Evolutionary conservation across 2,888 invertebrate genomes (phyloP).

Genomic region (Myathropa florea): DNA sequence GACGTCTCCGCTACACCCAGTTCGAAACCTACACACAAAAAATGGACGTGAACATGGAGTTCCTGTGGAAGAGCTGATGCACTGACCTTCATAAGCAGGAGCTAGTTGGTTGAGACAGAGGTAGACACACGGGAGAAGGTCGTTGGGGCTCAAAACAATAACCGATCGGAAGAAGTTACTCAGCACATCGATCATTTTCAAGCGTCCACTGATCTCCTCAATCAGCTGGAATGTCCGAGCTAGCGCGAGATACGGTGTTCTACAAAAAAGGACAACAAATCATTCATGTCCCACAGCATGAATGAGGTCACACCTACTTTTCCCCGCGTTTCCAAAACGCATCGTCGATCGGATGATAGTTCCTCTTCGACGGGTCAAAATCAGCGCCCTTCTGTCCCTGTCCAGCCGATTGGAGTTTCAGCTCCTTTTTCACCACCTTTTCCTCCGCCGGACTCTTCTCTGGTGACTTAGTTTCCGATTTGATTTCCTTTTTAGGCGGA

Average conservation of each 20-base stretch:
- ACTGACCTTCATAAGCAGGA: slow-evolving; percentile 94
- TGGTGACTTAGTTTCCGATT: slow-evolving; percentile 4
- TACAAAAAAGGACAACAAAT: slow-evolving; percentile 78
- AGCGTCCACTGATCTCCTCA: slow-evolving; percentile 90
- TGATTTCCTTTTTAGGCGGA: not conserved
- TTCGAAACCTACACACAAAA: slow-evolving; percentile 84
- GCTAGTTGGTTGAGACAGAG: slow-evolving; percentile 97
- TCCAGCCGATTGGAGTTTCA: slow-evolving; percentile 72
- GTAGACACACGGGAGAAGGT: slow-evolving; percentile 94
- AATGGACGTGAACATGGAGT: rapidly evolving
- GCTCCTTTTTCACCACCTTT: slow-evolving; percentile 64
- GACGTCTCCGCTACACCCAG: slow-evolving; percentile 97
- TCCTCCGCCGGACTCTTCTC: not conserved
- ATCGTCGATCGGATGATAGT: slow-evolving; percentile 91
- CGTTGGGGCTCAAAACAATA: slow-evolving; percentile 92
- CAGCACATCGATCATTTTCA: slow-evolving; percentile 95
- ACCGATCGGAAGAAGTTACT: slow-evolving; percentile 96
- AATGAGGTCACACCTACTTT: slow-evolving; percentile 81
- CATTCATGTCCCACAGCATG: not conserved
- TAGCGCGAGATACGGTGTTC: slow-evolving; percentile 95
- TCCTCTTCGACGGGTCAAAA: slow-evolving; percentile 87
- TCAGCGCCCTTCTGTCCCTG: slow-evolving; percentile 76
- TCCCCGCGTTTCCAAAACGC: slow-evolving; percentile 90
- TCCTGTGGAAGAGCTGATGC: not conserved
- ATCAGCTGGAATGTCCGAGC: slow-evolving; percentile 94